Base-by-base conservation (phyloP, 2,888 invertebrate species). In the Amiota communis region DNA sequence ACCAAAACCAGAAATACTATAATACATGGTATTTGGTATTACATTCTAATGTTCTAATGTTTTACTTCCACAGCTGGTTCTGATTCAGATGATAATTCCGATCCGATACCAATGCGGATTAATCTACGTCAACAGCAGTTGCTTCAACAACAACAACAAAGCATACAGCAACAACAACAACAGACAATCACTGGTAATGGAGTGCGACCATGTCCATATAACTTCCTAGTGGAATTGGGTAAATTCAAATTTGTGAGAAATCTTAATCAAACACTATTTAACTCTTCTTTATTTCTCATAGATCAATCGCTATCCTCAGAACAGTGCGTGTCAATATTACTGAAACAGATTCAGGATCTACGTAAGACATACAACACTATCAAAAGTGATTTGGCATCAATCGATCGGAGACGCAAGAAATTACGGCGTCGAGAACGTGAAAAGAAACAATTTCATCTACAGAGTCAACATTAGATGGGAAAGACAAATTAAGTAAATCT, bases 361-460 rank as follows among this genome's bases (percentile, higher is more conserved):
- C 92, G 95, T 75, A 96, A 96, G 90, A 94, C 96, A 0, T 98
- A 98, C 88, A 94, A 95, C 88, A 93, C 93, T 76, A 94, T 97
- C 67, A 98, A 98, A 89, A 93, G 95, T 0, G 97, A 98, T 89
- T 92, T 98, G 70, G 96, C 97, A 2, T 93, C 93, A 74, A 96
- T 98, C 80, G 98, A 98, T 90, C 92, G 97, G 72, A 92, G 97
- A 72, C 92, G 97, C 78, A 98, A 98, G 90, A 96, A 97, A 86
- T 91, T 97, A 72, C 92, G 96, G 61, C 92, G 96, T 73, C 94
- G 96, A 88, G 96, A 97, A 90, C 92, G 96, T 84, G 97, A 97
- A 91, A 95, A 95, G 93, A 91, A 91, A 81, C 89, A 89, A 72
- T 87, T 87, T 75, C 87, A 87, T 56, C 75, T 87, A 71, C 87